A percentile compares a stretch with the other conserved stretches of the same genome.
These are phyloP conservation scores for Philotrypesis tridentata DNA, from an alignment of 1,140 invertebrate genomes.

Conservation along the genomic window DNA sequence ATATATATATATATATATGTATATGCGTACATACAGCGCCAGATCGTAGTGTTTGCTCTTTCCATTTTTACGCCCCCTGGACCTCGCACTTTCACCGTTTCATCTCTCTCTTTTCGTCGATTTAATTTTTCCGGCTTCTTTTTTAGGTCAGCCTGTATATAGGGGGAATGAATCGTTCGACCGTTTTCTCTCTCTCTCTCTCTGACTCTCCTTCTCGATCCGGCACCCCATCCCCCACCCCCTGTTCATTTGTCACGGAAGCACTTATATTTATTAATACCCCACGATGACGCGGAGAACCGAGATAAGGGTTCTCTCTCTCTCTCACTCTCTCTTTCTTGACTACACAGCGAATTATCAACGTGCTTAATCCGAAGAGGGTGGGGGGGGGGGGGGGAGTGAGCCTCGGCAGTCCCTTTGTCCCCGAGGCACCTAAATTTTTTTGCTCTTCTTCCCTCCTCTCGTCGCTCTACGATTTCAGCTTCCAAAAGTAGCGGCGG, in stretches of 20 bases:
- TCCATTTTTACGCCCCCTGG: background rate
- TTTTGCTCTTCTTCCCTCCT: background rate
- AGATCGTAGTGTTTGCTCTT: background rate
- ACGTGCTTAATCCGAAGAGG: background rate
- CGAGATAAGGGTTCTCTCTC: conserved; percentile 21
- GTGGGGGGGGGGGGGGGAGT: background rate
- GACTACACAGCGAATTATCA: conserved; percentile 12
- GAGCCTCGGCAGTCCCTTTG: background rate
- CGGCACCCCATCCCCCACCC: too few species aligned
- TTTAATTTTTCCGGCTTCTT: conserved; percentile 12
- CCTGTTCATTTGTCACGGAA: conserved; percentile 27
- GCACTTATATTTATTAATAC: conserved; percentile 17
- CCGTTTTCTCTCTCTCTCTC: background rate
- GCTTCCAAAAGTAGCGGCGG: background rate
- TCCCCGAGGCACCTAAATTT: conserved; percentile 11
- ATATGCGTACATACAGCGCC: too few species aligned
- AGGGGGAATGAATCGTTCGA: background rate
- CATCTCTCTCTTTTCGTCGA: background rate
- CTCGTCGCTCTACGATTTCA: conserved; percentile 26
- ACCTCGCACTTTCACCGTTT: background rate
- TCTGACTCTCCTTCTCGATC: background rate
- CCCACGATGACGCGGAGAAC: conserved; percentile 29
- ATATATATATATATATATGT: too few species aligned
- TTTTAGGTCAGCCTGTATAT: background rate
- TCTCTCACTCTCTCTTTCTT: too few species aligned